Conservation (phyloP, 2,797 vertebrate species). For the Hozukius guyotensis region DNA sequence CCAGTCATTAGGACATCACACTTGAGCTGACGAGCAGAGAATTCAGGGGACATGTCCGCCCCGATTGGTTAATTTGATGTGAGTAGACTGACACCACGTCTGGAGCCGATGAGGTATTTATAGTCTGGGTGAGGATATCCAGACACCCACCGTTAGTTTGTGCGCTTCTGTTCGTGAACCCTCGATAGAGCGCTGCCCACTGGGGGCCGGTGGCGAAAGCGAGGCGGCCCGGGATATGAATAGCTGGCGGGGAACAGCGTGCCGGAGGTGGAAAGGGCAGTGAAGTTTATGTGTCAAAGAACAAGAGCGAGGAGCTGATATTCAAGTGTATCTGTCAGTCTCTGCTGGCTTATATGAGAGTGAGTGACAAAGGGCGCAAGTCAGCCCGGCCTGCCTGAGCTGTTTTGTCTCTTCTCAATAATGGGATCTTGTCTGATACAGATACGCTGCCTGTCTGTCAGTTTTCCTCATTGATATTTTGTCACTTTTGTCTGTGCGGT, state of each 20-base stretch:
- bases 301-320: conserved; percentile 58
- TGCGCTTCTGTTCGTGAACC: conserved; percentile 24
- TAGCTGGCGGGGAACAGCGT: conserved; percentile 33
- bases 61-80: conserved; percentile 72
- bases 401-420: conserved; percentile 65
- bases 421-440: conserved; percentile 69
- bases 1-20: conserved; percentile 79
- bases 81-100: conserved; percentile 69
- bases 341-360: conserved; percentile 39
- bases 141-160: conserved; percentile 32
- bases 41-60: conserved; percentile 62
- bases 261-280: conserved; percentile 66
- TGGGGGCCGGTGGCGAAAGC: conserved; percentile 17
- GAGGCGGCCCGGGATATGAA: conserved; percentile 43
- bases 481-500: conserved; percentile 57
- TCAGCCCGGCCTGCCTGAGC: conserved; percentile 46
- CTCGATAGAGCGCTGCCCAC: conserved; percentile 19
- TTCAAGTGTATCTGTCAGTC: conserved; percentile 65
- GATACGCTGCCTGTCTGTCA: conserved; percentile 75
- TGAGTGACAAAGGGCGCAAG: conserved; percentile 61
- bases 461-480: conserved; percentile 67
- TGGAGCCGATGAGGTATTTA: conserved; percentile 62
- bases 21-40: conserved; percentile 60
- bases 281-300: conserved; percentile 57
- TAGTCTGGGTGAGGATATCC: conserved; percentile 31